Percentiles rank a stretch among this genome's conserved stretches.
Conservation (phyloP, 2,888 invertebrate genomes). For the Tetranychus piercei region DNA sequence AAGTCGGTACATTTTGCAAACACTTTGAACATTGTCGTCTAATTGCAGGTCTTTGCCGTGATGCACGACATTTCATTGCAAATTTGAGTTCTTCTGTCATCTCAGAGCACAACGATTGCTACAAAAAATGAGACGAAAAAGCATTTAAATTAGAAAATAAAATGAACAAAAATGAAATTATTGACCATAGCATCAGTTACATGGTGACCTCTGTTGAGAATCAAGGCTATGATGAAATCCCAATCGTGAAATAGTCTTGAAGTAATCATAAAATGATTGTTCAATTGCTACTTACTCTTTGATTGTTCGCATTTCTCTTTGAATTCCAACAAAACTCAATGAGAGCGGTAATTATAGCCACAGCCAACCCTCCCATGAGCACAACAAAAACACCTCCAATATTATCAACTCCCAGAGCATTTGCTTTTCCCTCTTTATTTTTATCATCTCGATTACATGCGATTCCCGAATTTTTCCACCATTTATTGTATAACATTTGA, state of each 20-base stretch:
- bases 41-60: constrained; percentile 58
- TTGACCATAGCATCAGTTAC: constrained; percentile 34
- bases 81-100: constrained; percentile 82
- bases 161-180: neutral
- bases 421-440: constrained; percentile 76
- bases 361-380: constrained; percentile 67
- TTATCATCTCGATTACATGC: constrained; percentile 65
- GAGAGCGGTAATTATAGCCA: constrained; percentile 77
- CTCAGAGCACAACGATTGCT: constrained; percentile 76
- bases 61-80: constrained; percentile 59
- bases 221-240: too few relatives aligned
- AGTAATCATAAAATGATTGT: neutral
- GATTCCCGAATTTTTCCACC: constrained; percentile 93
- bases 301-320: constrained; percentile 53
- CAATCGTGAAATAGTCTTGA: too few relatives aligned
- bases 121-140: constrained; percentile 22
- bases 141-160: neutral
- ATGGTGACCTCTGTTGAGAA: constrained; percentile 47
- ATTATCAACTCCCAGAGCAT: constrained; percentile 70
- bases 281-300: constrained; percentile 22
- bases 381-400: constrained; percentile 91
- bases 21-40: constrained; percentile 57
- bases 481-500: constrained; percentile 81
- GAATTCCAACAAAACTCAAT: constrained; percentile 88
- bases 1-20: constrained; percentile 29